Conservation (phyloP, 2,888 invertebrate genomes). For the Meganola albula region DNA sequence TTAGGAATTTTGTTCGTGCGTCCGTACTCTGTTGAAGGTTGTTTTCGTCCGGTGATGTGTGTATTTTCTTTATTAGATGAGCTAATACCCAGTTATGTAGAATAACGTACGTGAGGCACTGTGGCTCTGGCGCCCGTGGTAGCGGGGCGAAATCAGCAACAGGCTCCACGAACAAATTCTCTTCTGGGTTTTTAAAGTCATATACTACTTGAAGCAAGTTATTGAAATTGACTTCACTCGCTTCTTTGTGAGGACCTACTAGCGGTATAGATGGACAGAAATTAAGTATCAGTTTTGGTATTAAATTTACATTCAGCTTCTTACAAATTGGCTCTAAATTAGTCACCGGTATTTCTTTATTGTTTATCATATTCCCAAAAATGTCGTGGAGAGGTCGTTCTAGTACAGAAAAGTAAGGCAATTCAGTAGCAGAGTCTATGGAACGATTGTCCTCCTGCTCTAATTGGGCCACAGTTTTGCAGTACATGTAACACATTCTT, state of each 20-base stretch:
- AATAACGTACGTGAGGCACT: slow-evolving; percentile 79
- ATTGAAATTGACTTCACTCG: slow-evolving; percentile 57
- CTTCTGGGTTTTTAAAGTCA: slow-evolving; percentile 62
- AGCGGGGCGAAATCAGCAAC: slow-evolving; percentile 60
- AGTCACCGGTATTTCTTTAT: slow-evolving; percentile 80
- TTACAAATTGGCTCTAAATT: slow-evolving; percentile 83
- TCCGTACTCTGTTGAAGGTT: slow-evolving; percentile 72
- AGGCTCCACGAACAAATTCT: slow-evolving; percentile 69
- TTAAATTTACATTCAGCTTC: slow-evolving; percentile 83
- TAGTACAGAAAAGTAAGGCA: slow-evolving; percentile 72
- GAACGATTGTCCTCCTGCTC: slow-evolving; percentile 52
- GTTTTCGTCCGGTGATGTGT: slow-evolving; percentile 70
- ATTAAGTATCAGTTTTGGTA: slow-evolving; percentile 84
- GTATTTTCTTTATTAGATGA: slow-evolving; percentile 81
- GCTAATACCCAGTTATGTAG: slow-evolving; percentile 83
- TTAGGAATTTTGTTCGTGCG: slow-evolving; percentile 77
- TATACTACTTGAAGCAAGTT: slow-evolving; percentile 59
- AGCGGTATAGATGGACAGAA: slow-evolving; percentile 82
- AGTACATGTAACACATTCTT: slow-evolving; percentile 76
- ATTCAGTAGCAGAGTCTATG: slow-evolving; percentile 40
- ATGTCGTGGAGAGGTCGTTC: slow-evolving; percentile 77
- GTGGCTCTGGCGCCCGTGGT: slow-evolving; percentile 65
- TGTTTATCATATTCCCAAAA: slow-evolving; percentile 82
- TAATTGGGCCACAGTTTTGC: slow-evolving; percentile 75
- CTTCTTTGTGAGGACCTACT: slow-evolving; percentile 54